Percentiles rank a stretch among this genome's conserved stretches.
Evolutionary conservation across 2,797 vertebrate species (phyloP).

Genomic region (Lepus oiostolus): DNA sequence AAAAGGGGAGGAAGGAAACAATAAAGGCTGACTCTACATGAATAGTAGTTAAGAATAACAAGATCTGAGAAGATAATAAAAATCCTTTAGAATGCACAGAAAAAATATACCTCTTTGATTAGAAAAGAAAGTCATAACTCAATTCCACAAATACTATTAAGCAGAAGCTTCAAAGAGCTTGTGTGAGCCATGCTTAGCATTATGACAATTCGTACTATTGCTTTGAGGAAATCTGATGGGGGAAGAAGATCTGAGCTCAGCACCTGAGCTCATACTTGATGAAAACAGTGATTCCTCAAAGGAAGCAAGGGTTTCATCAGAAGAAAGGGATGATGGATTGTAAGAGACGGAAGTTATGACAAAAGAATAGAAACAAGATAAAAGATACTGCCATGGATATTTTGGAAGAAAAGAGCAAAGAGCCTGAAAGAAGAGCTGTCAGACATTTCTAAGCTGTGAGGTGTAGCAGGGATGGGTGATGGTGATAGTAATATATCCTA

Average conservation of each 20-base stretch:
- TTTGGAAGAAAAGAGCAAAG: neutral
- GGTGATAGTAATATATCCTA: neutral
- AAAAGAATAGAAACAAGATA: neutral
- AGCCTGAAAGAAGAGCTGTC: neutral
- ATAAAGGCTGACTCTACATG: neutral
- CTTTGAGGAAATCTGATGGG: neutral
- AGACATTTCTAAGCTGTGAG: neutral
- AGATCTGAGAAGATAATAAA: conserved; percentile 18
- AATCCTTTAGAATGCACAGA: neutral
- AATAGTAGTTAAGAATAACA: neutral
- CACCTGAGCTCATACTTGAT: neutral
- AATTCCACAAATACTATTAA: neutral
- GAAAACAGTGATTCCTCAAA: neutral
- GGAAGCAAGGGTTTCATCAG: neutral
- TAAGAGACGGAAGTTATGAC: neutral
- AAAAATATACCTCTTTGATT: conserved; percentile 1
- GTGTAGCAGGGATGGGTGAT: neutral
- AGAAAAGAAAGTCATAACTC: conserved; percentile 13
- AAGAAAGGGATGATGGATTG: neutral
- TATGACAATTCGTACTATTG: neutral
- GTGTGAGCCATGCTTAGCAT: neutral
- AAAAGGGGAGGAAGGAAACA: conserved; percentile 11
- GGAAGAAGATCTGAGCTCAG: neutral
- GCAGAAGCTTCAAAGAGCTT: neutral
- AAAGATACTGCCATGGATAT: neutral